These are phyloP conservation scores for Chionomys nivalis DNA, from an alignment of 2,113 vertebrate genomes.

Conservation along the genomic window DNA sequence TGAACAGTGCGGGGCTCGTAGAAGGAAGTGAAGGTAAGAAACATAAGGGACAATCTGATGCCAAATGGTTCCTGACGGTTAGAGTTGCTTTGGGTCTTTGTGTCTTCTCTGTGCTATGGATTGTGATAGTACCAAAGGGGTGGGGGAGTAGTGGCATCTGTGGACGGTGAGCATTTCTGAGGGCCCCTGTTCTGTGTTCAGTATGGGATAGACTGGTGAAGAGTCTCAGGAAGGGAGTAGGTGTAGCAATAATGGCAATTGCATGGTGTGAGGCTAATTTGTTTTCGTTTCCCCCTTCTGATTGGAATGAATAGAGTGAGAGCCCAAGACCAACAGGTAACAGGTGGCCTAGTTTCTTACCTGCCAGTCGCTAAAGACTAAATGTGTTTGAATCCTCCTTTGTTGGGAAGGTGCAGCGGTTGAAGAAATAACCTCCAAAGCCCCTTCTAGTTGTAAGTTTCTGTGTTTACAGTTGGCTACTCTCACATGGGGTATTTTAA, in stretches of 20 bases:
- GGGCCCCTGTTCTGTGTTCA: not conserved
- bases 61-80: not conserved
- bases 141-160: not conserved
- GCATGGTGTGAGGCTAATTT: not conserved
- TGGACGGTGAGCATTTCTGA: not conserved
- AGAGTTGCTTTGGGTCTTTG: not conserved
- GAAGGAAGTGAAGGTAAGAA: constrained; percentile 6
- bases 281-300: not conserved
- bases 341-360: not conserved
- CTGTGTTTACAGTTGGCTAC: constrained; percentile 20
- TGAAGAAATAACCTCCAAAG: constrained; percentile 27
- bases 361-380: not conserved
- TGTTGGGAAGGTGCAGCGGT: not conserved
- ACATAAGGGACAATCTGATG: constrained; percentile 4
- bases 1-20: constrained; percentile 8
- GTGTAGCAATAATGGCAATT: constrained; percentile 30
- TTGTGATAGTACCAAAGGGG: not conserved
- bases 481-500: constrained; percentile 43
- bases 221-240: constrained; percentile 11
- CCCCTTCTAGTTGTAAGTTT: constrained; percentile 45
- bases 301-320: not conserved
- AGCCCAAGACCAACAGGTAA: not conserved
- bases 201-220: not conserved
- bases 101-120: not conserved
- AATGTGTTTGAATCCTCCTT: not conserved